These are phyloP conservation scores for Tupaia tana DNA, from an alignment of 2,113 vertebrate genomes.

Conservation along the genomic window DNA sequence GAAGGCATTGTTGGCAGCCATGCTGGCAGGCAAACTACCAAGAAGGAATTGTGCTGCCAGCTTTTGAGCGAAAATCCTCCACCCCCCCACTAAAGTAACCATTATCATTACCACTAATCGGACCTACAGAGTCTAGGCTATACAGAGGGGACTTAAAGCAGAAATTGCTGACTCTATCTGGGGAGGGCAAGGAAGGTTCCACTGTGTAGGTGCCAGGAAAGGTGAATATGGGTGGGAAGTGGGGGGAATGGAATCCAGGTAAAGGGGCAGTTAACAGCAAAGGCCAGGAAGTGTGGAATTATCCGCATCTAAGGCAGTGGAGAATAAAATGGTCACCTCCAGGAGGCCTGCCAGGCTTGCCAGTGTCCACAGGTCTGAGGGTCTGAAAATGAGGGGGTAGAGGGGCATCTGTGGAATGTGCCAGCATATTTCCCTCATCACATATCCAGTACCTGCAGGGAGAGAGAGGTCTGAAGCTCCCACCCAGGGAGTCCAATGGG, in stretches of 20 bases:
- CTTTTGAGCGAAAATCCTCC: not conserved
- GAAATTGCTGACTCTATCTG: not conserved
- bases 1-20: not conserved
- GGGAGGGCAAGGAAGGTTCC: not conserved
- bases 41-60: not conserved
- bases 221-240: not conserved
- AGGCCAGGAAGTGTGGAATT: not conserved
- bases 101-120: too few relatives aligned
- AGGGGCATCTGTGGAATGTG: accelerated
- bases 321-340: not conserved
- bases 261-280: not conserved
- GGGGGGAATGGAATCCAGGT: not conserved
- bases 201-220: not conserved
- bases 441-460: too few relatives aligned
- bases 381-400: not conserved
- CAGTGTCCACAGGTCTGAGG: not conserved
- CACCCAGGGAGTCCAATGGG: not conserved
- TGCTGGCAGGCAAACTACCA: not conserved
- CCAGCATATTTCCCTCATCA: not conserved
- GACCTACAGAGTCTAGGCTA: not conserved
- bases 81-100: not conserved
- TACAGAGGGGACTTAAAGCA: not conserved
- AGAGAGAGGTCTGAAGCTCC: not conserved
- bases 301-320: not conserved
- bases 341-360: not conserved